Evolutionary conservation across 2,113 vertebrate genomes (phyloP).

Genomic region (Brachypteracias leptosomus): DNA sequence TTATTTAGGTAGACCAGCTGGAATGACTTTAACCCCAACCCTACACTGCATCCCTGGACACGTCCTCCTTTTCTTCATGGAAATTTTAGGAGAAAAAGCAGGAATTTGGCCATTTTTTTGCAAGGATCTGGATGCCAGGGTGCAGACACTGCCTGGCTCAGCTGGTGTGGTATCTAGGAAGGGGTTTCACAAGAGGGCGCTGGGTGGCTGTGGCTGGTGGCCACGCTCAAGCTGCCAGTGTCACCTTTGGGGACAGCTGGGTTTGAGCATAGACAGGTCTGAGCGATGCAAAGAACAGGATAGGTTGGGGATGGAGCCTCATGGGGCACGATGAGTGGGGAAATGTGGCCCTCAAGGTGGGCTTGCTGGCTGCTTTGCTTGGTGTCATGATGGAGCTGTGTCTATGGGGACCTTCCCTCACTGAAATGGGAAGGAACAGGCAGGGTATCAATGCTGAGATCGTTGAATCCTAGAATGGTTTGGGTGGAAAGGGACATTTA

Average conservation of each 20-base stretch:
- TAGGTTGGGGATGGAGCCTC: not conserved
- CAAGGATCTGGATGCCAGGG: not conserved
- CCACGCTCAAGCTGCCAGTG: not conserved
- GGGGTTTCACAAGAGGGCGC: constrained; percentile 45
- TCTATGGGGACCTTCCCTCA: not conserved
- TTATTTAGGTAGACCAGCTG: not conserved
- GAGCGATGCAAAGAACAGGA: not conserved
- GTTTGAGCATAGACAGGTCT: not conserved
- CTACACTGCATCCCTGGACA: not conserved
- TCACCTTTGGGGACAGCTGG: not conserved
- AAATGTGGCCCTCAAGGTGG: not conserved
- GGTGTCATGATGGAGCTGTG: accelerated
- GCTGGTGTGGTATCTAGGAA: not conserved
- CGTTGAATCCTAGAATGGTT: not conserved
- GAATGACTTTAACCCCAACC: not conserved
- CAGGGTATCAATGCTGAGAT: not conserved
- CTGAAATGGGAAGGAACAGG: not conserved
- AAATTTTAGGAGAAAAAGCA: not conserved
- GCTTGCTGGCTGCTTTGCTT: not conserved
- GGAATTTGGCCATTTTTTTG: not conserved
- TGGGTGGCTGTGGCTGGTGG: not conserved
- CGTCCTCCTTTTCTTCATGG: not conserved
- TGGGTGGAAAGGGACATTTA: not conserved
- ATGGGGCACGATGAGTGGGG: not conserved
- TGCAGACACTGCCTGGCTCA: not conserved